Base-by-base conservation (phyloP, 2,797 vertebrate species). In the Benthosema pterotum region DNA sequence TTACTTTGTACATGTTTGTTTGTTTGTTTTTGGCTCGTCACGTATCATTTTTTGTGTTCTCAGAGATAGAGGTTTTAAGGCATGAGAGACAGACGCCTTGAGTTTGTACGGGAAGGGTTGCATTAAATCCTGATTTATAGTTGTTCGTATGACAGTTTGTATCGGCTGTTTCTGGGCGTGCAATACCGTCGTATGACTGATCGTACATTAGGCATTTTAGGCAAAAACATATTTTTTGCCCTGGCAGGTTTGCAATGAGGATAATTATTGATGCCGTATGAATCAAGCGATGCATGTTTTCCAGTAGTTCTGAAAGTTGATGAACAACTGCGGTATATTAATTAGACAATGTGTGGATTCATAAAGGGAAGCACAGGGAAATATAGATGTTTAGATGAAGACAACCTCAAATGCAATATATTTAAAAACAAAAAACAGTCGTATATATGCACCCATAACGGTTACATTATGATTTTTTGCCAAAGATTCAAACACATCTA, bases 1-100 rank as follows among this genome's bases (percentile, higher is more conserved):
- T 89, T 90, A 89, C 86, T 88, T 89, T 89, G 88, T 91, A 88
- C 80, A 75, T 78, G 78, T 84, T 78, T 83, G 68, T 71, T 70
- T 75, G 53, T 73, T 75, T 71, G 60, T 83, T 77, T 88, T 88
- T 6, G 70, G 81, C 80, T 82, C 60, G 69, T 83, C 80, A 71
- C 82, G 75, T 82, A 65, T 67, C 62, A 73, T 61, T 50, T 61
- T 74, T 52, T 74, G 32, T 65, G 73, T 69, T 71, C 71, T 83
- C 52, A 76, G 66, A 60, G 82, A 79, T 72, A 49, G 53, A 78
- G 72, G 75, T 72, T n/a, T n/a, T n/a, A 54, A 67, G 79, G 82
- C 80, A 78, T 80, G 71, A 83, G 73, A 73, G 66, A 64, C 65
- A 53, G 74, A 80, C 60, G 65, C 17, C 17, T 19, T 25, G 11